Base-by-base conservation (phyloP, 2,888 invertebrate species). In the Scaptomyza parva region DNA sequence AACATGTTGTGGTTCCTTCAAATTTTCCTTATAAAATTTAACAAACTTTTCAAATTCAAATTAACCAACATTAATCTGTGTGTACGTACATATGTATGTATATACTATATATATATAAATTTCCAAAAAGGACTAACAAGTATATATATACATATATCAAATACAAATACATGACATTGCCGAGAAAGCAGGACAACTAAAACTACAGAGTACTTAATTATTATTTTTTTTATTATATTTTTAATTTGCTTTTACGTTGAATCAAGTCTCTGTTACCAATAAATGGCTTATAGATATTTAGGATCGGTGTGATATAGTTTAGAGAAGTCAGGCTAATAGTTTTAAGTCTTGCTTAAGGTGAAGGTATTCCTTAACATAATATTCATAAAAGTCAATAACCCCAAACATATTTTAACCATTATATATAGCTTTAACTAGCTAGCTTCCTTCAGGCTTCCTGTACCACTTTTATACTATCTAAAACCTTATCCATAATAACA, bases 161-260 rank as follows among this genome's bases (percentile, higher is more conserved):
- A 33, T 22, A 52, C 61, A 39, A 43, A 63, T 33, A 73, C 64
- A 68, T 71, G 59, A 86, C 76, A 83, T 88, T 88, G 90, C 90
- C 90, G 90, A 90, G 90, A 90, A 90, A 90, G 90, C 90, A 90
- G 90, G 90, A 90, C 89, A 88, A 71, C 71, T 61, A 61, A 70
- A 58, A 68, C 52, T 53, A 64, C 54, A 62, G 58, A 51, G 57
- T 68, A 69, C 60, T 62, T 45, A 9, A 37, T 59, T 59, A 47
- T 71, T 39, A 18, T 44, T 45, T 28, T 72, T 28, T 9, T 8
- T 9, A 60, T 50, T 28, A 12, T 18, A 65, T 73, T 71, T 77
- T 68, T 52, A 44, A 26, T 74, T 76, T 66, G 67, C 64, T 79
- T 54, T 73, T 60, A 22, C 41, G 60, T 61, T 66, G 61, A 59